phyloP scores from a whole-genome alignment of 2,888 invertebrate species.

The Oscheius onirici region DNA sequence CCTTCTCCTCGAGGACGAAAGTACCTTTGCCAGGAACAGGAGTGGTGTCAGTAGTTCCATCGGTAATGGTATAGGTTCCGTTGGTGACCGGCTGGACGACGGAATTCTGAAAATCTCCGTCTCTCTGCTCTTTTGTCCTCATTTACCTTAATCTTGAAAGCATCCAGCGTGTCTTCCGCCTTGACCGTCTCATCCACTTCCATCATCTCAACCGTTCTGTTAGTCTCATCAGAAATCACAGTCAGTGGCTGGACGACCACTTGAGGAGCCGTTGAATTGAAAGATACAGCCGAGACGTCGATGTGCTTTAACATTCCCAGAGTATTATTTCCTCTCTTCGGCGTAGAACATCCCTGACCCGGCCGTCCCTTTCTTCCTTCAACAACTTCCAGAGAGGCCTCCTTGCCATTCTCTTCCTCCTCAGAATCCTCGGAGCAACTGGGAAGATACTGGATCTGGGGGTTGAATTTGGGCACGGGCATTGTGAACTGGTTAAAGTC shows the following conservation, averaged over 20 bases:
- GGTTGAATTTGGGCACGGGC: background rate
- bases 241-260: background rate
- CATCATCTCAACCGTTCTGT: background rate
- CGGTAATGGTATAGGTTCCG: no score
- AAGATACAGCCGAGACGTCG: conserved; percentile 26
- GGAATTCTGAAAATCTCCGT: background rate
- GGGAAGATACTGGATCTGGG: background rate
- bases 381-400: background rate
- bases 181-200: background rate
- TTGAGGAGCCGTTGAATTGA: conserved; percentile 11
- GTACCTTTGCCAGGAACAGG: background rate
- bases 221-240: background rate
- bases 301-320: conserved; percentile 18
- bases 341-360: conserved; percentile 33
- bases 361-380: conserved; percentile 2
- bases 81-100: background rate
- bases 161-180: background rate
- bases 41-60: background rate
- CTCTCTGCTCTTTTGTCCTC: background rate
- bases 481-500: conserved; percentile 7
- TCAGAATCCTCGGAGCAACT: conserved; percentile 17
- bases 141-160: background rate
- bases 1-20: background rate
- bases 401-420: conserved; percentile 1
- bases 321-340: conserved; percentile 14